These are phyloP conservation scores for Conus betulinus DNA, from an alignment of 1,140 invertebrate genomes.

Conservation along the genomic window DNA sequence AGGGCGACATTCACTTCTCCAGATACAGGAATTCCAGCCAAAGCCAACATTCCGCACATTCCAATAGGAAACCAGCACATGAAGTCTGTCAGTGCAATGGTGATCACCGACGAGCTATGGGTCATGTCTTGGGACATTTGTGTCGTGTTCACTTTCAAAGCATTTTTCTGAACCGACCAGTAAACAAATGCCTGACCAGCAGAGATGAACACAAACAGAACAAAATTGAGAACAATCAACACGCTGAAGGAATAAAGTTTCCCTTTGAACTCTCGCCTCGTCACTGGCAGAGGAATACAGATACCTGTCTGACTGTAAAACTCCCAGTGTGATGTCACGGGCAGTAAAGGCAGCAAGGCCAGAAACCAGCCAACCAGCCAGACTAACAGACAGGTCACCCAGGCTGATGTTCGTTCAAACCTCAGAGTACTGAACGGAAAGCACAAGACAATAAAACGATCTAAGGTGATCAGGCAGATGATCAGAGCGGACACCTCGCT, in stretches of 20 bases:
- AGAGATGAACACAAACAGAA: slow-evolving; percentile 47
- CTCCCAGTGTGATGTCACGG: neutral
- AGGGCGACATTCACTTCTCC: too few species aligned
- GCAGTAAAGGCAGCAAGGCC: neutral
- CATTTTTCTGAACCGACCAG: slow-evolving; percentile 33
- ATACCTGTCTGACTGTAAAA: slow-evolving; percentile 41
- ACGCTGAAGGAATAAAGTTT: slow-evolving; percentile 47
- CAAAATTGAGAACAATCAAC: slow-evolving; percentile 49
- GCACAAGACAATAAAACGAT: neutral
- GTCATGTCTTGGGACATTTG: slow-evolving; percentile 30
- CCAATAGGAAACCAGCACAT: slow-evolving; percentile 6
- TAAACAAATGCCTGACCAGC: slow-evolving; percentile 49
- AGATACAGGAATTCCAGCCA: neutral
- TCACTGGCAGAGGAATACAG: slow-evolving; percentile 51
- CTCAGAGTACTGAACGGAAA: slow-evolving; percentile 9
- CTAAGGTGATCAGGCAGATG: neutral
- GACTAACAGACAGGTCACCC: neutral
- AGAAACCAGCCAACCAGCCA: neutral
- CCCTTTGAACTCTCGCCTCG: slow-evolving; percentile 30
- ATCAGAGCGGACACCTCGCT: neutral
- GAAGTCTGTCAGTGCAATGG: slow-evolving; percentile 44
- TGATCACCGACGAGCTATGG: slow-evolving; percentile 41
- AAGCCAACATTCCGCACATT: neutral
- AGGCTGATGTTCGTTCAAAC: neutral
- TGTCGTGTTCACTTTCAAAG: neutral